Conservation (phyloP, 2,888 invertebrate species). For the Nephrotoma appendiculata region DNA sequence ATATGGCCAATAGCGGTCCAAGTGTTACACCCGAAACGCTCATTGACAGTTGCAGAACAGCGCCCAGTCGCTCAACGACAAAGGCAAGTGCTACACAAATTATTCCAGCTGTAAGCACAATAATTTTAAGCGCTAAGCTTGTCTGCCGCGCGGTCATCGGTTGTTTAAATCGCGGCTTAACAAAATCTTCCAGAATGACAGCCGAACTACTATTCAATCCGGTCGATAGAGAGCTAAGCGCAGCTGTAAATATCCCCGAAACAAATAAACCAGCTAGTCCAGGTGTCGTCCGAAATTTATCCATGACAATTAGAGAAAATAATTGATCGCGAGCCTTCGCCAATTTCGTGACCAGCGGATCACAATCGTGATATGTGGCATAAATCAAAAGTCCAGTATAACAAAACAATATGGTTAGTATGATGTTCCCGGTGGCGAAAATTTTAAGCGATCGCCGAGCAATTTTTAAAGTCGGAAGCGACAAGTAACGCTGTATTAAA, state of each 20-base stretch:
- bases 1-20: constrained; percentile 55
- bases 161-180: constrained; percentile 47
- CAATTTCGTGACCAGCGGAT: constrained; percentile 62
- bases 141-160: constrained; percentile 38
- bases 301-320: constrained; percentile 72
- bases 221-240: constrained; percentile 68
- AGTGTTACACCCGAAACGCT: constrained; percentile 48
- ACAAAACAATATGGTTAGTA: not conserved
- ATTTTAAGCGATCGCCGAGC: not conserved
- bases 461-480: constrained; percentile 37
- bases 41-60: constrained; percentile 46
- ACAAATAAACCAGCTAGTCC: constrained; percentile 80
- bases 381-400: constrained; percentile 16
- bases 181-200: constrained; percentile 63
- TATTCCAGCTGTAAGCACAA: constrained; percentile 56
- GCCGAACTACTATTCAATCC: constrained; percentile 70
- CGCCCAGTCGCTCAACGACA: constrained; percentile 58
- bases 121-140: constrained; percentile 34
- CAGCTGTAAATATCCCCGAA: constrained; percentile 79
- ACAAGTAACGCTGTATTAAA: constrained; percentile 71
- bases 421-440: not conserved
- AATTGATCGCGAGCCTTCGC: constrained; percentile 67
- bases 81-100: constrained; percentile 50
- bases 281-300: constrained; percentile 57
- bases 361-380: constrained; percentile 61